phyloP scores from a whole-genome alignment of 2,797 vertebrate species.

The Prionace glauca region DNA sequence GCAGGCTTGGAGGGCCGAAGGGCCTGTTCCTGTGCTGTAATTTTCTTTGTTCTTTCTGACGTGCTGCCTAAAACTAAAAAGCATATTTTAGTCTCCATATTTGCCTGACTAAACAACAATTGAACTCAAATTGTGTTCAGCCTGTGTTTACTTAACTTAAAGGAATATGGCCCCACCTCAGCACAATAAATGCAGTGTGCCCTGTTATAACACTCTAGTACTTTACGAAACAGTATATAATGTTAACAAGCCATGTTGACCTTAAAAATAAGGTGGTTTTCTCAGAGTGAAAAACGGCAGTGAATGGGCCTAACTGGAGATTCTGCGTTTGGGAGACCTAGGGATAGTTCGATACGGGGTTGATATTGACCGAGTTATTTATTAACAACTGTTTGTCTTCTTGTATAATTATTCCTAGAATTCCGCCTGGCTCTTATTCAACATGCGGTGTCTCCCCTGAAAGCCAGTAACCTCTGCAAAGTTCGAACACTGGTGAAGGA shows the following conservation, averaged over 20 bases:
- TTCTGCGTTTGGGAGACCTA: background rate
- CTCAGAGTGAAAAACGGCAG: background rate
- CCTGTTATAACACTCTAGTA: background rate
- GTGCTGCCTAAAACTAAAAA: no score
- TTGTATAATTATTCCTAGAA: constrained; percentile 55
- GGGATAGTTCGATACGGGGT: background rate
- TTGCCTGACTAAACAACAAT: no score
- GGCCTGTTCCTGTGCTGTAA: no score
- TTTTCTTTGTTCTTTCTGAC: no score
- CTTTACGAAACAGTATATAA: background rate
- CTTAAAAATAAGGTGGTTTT: background rate
- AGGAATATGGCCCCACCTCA: background rate
- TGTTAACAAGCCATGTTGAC: no score
- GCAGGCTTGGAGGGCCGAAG: no score
- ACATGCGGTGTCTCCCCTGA: constrained; percentile 71
- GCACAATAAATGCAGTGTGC: background rate
- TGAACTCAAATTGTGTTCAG: no score
- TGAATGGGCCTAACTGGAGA: background rate
- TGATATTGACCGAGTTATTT: background rate
- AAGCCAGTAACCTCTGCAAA: constrained; percentile 76
- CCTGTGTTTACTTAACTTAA: no score
- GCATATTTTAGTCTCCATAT: no score
- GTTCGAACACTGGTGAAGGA: constrained; percentile 71
- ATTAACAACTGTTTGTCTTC: background rate
- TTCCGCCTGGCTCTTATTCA: constrained; percentile 87